Evolutionary conservation across 2,113 vertebrate species (phyloP).

Genomic region (Entomyzon cyanotis): DNA sequence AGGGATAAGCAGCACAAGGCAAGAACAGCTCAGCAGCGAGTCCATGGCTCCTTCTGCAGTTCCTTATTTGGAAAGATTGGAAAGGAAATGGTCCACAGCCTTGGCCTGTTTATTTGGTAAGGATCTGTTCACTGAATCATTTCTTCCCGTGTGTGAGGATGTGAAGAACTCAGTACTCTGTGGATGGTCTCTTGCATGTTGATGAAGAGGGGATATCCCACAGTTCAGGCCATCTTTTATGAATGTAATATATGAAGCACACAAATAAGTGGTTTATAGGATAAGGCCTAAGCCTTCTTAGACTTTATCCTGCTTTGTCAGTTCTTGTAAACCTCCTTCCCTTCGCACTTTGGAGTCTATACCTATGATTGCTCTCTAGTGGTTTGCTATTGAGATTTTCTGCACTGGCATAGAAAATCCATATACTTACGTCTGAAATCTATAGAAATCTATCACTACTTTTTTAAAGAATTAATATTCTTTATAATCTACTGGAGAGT

Average conservation of each 20-base stretch:
- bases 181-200: accelerated
- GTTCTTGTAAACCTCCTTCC: background rate
- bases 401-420: background rate
- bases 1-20: background rate
- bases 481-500: background rate
- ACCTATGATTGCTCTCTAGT: background rate
- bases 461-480: background rate
- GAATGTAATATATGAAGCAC: background rate
- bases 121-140: background rate
- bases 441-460: background rate
- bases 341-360: background rate
- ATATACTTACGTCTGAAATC: background rate
- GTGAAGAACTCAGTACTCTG: accelerated
- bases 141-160: accelerated
- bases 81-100: background rate
- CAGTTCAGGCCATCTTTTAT: background rate
- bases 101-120: background rate
- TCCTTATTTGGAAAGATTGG: background rate
- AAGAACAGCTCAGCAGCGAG: background rate
- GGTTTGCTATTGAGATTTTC: background rate
- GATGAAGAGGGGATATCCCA: background rate
- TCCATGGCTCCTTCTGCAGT: background rate
- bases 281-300: background rate
- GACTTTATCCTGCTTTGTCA: background rate
- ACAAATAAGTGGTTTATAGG: conserved; percentile 8